phyloP scores from a whole-genome alignment of 2,888 invertebrate genomes.

The Drosophila quasianomalipes region DNA sequence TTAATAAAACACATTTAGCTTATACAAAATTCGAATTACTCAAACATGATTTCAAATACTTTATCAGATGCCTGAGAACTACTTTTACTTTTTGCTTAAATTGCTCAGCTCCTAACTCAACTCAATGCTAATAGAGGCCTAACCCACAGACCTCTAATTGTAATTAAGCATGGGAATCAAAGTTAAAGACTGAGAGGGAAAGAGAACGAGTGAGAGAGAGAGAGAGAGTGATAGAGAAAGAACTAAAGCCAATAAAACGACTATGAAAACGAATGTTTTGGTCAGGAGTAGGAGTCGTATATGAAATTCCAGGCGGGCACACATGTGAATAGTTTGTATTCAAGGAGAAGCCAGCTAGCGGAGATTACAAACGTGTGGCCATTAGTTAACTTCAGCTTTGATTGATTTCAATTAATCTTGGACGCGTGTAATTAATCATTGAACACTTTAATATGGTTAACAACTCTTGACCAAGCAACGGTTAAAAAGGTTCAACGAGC shows the following conservation, averaged over 20 bases:
- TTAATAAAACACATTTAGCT: too few relatives aligned
- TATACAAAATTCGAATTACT: too few relatives aligned
- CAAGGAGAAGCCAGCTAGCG: slow-evolving; percentile 28
- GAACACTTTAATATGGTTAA: slow-evolving; percentile 86
- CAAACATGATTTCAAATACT: background rate
- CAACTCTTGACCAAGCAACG: slow-evolving; percentile 84
- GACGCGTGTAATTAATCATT: slow-evolving; percentile 86
- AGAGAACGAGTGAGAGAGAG: background rate
- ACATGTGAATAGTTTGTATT: slow-evolving; percentile 10
- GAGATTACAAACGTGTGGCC: slow-evolving; percentile 84
- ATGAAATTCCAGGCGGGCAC: slow-evolving; percentile 48
- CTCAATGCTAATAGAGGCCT: slow-evolving; percentile 29
- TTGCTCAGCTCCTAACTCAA: slow-evolving; percentile 21
- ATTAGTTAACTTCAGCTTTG: slow-evolving; percentile 86
- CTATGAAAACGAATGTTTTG: slow-evolving; percentile 48
- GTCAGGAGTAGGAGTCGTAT: slow-evolving; percentile 34
- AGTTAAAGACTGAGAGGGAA: slow-evolving; percentile 2
- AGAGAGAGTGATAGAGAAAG: background rate
- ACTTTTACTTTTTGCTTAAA: slow-evolving; percentile 49
- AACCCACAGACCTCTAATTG: slow-evolving; percentile 69
- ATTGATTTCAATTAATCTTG: slow-evolving; percentile 86
- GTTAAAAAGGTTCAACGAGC: slow-evolving; percentile 84
- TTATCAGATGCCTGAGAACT: background rate
- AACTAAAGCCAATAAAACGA: slow-evolving; percentile 51
- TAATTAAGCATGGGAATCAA: slow-evolving; percentile 75